phyloP scores from a whole-genome alignment of 2,797 vertebrate species.

The Spinibarbus caldwelli region DNA sequence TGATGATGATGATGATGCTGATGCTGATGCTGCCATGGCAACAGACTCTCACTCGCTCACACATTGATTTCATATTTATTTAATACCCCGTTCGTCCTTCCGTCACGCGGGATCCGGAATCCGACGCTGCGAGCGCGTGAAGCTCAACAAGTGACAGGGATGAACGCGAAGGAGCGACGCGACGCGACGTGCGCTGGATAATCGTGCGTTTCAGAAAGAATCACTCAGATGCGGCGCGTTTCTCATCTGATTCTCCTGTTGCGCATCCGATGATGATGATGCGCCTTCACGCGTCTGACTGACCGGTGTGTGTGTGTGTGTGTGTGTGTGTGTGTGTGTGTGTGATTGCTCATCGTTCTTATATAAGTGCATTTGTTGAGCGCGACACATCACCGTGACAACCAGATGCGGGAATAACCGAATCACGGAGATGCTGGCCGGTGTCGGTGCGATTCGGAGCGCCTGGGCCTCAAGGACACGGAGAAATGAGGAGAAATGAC shows the following conservation, averaged over 20 bases:
- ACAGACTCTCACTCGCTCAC: conserved; percentile 73
- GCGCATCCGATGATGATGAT: conserved; percentile 16
- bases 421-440: conserved; percentile 67
- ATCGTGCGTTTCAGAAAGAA: background rate
- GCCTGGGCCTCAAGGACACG: conserved; percentile 55
- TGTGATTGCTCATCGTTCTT: conserved; percentile 46
- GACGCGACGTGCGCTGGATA: background rate
- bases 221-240: background rate
- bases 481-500: conserved; percentile 66
- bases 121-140: background rate
- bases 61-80: conserved; percentile 71
- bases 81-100: conserved; percentile 65
- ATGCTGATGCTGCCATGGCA: conserved; percentile 80
- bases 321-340: conserved; percentile 29
- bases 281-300: conserved; percentile 1
- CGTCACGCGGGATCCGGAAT: conserved; percentile 12
- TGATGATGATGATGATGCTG: conserved; percentile 70
- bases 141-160: conserved; percentile 12
- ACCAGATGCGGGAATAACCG: conserved; percentile 51
- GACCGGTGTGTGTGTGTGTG: background rate
- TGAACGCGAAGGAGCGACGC: conserved; percentile 2
- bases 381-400: conserved; percentile 53
- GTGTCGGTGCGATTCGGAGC: conserved; percentile 68
- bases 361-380: conserved; percentile 54
- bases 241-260: conserved; percentile 2